These are phyloP conservation scores for Myioborus melanocephalus DNA, from an alignment of 2,797 vertebrate species.

Conservation along the genomic window DNA sequence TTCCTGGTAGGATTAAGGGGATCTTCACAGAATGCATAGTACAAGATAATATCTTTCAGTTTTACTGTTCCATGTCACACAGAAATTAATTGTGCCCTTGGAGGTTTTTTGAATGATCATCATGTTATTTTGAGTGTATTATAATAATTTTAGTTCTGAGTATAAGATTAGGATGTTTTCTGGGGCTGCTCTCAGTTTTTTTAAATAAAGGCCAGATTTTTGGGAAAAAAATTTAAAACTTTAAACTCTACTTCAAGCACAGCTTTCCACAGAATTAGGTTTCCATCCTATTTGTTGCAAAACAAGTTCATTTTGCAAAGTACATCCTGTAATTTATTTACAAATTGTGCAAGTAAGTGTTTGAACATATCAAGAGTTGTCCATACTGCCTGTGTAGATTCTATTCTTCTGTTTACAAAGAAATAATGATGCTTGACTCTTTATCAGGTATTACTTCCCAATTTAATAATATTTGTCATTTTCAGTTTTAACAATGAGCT, in stretches of 20 bases:
- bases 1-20: not conserved
- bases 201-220: not conserved
- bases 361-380: not conserved
- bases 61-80: not conserved
- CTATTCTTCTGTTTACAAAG: not conserved
- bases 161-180: not conserved
- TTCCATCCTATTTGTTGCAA: not conserved
- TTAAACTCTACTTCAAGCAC: not conserved
- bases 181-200: not conserved
- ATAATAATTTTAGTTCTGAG: not conserved
- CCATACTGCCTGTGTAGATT: not conserved
- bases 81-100: not conserved
- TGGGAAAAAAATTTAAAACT: rapidly evolving
- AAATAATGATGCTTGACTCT: not conserved
- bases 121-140: not conserved
- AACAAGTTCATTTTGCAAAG: not conserved
- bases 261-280: not conserved
- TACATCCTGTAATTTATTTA: not conserved
- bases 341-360: not conserved
- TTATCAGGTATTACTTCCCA: not conserved
- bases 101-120: not conserved
- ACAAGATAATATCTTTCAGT: not conserved
- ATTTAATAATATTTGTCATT: not conserved
- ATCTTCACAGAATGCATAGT: not conserved
- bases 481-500: not conserved